Conservation (phyloP, 1,140 invertebrate species). For the Drosophila arawakana region DNA sequence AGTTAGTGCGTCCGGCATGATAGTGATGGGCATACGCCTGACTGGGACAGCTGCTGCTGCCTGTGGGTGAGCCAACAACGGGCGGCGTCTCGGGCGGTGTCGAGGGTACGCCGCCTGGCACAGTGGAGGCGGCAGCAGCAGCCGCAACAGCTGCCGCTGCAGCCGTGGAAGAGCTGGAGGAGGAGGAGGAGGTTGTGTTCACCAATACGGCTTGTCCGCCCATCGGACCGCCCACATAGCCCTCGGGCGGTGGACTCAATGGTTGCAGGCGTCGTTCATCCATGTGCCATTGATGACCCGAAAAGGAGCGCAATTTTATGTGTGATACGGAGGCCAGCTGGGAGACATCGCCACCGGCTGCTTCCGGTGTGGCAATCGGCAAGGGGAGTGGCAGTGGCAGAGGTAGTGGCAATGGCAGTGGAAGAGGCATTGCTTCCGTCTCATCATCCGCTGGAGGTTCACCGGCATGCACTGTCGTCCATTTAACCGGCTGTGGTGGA, state of each 20-base stretch:
- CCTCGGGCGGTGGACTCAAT: conserved; percentile 87
- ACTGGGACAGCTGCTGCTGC: conserved; percentile 75
- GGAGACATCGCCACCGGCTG: conserved; percentile 38
- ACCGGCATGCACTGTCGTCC: conserved; percentile 66
- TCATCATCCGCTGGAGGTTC: conserved; percentile 61
- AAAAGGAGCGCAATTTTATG: conserved; percentile 73
- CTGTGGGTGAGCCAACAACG: conserved; percentile 79
- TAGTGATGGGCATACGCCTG: conserved; percentile 72
- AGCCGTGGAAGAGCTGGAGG: conserved; percentile 3
- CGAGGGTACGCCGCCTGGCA: conserved; percentile 81
- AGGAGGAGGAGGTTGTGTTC: conserved; percentile 59
- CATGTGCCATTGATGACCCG: conserved; percentile 82
- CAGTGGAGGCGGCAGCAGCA: conserved; percentile 45
- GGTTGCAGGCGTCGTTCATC: conserved; percentile 87
- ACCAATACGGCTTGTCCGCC: conserved; percentile 81
- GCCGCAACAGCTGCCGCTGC: conserved; percentile 41
- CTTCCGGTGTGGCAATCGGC: conserved; percentile 44
- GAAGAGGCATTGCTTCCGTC: conserved; percentile 46
- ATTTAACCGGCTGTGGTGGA: conserved; percentile 73
- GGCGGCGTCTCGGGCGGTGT: conserved; percentile 84
- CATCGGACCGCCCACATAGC: conserved; percentile 85
- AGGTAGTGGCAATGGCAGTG: conserved; percentile 28
- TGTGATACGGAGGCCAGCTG: conserved; percentile 67
- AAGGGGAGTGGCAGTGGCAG: conserved; percentile 23
- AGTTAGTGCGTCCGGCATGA: conserved; percentile 76